Conservation (phyloP, 2,113 vertebrate species). For the Campylomormyrus tamandua region DNA sequence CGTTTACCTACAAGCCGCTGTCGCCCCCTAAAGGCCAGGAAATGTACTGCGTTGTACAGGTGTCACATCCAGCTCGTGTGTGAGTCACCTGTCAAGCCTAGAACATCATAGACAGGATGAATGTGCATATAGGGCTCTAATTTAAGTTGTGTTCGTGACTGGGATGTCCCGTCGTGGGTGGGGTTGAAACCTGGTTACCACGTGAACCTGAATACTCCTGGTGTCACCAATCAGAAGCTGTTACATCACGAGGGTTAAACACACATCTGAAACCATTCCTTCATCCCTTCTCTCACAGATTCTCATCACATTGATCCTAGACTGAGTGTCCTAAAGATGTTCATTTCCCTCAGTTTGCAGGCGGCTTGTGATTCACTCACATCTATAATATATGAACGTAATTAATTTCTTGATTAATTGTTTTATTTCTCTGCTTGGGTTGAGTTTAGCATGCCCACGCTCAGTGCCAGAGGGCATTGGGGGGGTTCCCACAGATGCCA, state of each 20-base stretch:
- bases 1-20: not conserved
- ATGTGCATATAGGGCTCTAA: not conserved
- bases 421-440: not conserved
- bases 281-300: not conserved
- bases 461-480: not conserved
- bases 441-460: not conserved
- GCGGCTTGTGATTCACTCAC: not conserved
- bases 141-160: not conserved
- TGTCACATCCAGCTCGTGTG: not conserved
- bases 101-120: not conserved
- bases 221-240: not conserved
- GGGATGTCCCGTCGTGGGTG: not conserved
- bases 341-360: not conserved
- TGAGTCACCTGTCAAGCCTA: not conserved
- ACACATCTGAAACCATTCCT: not conserved
- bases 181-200: not conserved
- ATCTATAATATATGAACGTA: not conserved
- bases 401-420: not conserved
- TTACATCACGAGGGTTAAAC: not conserved
- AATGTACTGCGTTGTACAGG: not conserved
- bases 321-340: not conserved
- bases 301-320: not conserved
- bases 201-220: not conserved
- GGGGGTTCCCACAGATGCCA: not conserved
- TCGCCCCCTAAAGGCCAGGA: not conserved